Percentiles rank a stretch among this genome's conserved stretches.
phyloP scores from a whole-genome alignment of 2,113 vertebrate species.

The Microtus ochrogaster region DNA sequence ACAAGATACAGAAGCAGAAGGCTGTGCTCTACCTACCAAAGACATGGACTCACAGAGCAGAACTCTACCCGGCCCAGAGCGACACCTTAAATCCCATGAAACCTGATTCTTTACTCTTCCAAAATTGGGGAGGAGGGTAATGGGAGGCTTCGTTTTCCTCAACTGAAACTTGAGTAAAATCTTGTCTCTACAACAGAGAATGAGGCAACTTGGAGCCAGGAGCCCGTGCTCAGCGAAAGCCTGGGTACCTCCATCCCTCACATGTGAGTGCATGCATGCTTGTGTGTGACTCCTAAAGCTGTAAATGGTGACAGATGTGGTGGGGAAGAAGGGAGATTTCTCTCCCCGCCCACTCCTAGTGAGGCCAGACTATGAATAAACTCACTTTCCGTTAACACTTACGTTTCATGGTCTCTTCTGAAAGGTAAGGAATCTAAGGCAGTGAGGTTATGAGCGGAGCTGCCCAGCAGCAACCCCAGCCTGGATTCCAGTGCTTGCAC shows the following conservation, averaged over 20 bases:
- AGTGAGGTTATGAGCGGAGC: background rate
- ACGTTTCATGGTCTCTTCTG: background rate
- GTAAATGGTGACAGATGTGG: no score
- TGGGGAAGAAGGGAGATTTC: background rate
- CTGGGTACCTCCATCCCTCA: background rate
- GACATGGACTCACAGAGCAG: background rate
- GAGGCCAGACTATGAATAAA: background rate
- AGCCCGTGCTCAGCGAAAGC: background rate
- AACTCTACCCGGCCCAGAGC: background rate
- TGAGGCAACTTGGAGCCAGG: background rate
- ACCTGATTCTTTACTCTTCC: background rate
- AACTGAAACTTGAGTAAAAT: background rate
- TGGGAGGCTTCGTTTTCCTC: background rate
- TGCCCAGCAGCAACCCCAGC: background rate
- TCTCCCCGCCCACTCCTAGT: background rate
- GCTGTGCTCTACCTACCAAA: background rate
- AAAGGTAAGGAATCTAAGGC: background rate
- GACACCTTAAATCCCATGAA: no score
- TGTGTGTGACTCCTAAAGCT: background rate
- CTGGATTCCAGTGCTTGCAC: rapidly evolving
- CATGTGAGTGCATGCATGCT: no score
- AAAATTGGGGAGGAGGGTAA: no score
- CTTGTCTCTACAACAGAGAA: background rate
- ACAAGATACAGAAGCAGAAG: no score
- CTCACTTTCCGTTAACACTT: background rate